Conservation (phyloP, 2,797 vertebrate genomes). For the Peromyscus attwateri region DNA sequence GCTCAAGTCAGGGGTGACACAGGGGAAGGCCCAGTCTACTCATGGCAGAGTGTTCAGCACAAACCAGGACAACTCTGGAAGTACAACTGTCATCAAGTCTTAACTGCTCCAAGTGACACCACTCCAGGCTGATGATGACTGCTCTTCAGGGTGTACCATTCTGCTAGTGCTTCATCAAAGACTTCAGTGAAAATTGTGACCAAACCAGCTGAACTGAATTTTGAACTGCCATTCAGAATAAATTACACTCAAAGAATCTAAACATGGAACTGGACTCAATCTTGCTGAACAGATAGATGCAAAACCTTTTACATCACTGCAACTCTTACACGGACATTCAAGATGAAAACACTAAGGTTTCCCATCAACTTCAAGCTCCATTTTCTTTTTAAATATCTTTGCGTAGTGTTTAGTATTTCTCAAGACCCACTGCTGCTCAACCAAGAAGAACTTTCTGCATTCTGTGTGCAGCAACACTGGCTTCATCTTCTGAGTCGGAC, state of each 20-base stretch:
- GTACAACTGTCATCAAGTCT: constrained; percentile 29
- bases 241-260: constrained; percentile 56
- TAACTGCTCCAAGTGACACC: constrained; percentile 69
- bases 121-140: constrained; percentile 74
- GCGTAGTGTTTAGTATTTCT: constrained; percentile 42
- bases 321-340: background rate
- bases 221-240: constrained; percentile 48
- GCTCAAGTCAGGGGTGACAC: background rate
- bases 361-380: constrained; percentile 50
- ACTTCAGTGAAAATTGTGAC: constrained; percentile 22
- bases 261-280: constrained; percentile 40
- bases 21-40: background rate
- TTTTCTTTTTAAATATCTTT: constrained; percentile 30
- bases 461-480: constrained; percentile 93
- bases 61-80: constrained; percentile 33
- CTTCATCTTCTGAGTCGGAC: constrained; percentile 97
- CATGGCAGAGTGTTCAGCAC: background rate
- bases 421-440: constrained; percentile 82
- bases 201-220: constrained; percentile 52
- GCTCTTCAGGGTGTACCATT: constrained; percentile 57
- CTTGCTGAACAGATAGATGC: background rate
- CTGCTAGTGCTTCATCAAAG: constrained; percentile 65
- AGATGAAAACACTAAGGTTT: constrained; percentile 13
- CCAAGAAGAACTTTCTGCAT: constrained; percentile 99
- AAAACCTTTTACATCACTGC: constrained; percentile 33